Evolutionary conservation across 2,797 vertebrate species (phyloP), one percentile per base, ranked within the genome.

Genomic region (Epinephelus malabaricus): DNA sequence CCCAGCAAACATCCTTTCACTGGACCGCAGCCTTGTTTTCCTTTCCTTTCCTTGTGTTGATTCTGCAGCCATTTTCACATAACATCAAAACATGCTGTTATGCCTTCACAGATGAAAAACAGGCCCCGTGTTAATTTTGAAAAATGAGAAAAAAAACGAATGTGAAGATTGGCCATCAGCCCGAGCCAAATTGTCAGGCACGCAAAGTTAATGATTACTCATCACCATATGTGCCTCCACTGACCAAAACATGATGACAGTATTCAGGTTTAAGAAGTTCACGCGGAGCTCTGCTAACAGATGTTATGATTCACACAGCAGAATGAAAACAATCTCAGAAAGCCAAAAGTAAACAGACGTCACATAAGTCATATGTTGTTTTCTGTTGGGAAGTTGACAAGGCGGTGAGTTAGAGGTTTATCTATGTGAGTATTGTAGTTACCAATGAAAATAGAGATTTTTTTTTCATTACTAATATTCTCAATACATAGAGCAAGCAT

Each of bases 261-360:
- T 60, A 46, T 69, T 69, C 45, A 72, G 67, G 38, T 49, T 66
- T 63, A 56, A 70, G 61, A 60, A 78, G 59, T 21, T 58, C 74
- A 66, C 34, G 40, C 65, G 72, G 68, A 66, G 55, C 34, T 63
- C 38, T 5, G 5, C 56, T 12, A 79, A 73, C 80, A 85, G 82
- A 90, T 79, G 76, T 8, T 64, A 58, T 89, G 88, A 89, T 63
- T 90, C 89, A 87, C 45, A 13, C 63, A 19, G 27, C 54, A 67
- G 73, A 79, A 53, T 14, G 11, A 76, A 78, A 83, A 68, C 69
- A 25, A 53, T 49, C 77, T 51, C 18, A 76, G 6, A 53, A 46
- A 74, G 49, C 25, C 43, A 55, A 68, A 51, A 65, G 27, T 1
- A 50, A 73, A 71, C 63, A 79, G 38, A 58, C 23, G 11, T 40